Percentiles rank a stretch among this genome's conserved stretches.
Evolutionary conservation across 35 echinoderm and acorn worm species (phyloP).

Genomic region (Ophioderma brevispina): DNA sequence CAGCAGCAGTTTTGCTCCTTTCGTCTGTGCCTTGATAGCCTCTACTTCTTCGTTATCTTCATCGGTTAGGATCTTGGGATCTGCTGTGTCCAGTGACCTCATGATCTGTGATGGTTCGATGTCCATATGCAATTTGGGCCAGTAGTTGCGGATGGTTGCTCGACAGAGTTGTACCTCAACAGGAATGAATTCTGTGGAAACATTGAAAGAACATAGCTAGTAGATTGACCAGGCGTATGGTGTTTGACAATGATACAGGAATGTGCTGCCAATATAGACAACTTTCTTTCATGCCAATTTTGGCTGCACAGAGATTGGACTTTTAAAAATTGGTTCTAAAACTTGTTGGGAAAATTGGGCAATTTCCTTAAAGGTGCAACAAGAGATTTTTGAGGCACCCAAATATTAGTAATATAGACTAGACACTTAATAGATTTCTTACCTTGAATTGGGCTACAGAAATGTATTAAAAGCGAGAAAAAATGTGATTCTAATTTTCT

Average conservation of each 20-base stretch:
- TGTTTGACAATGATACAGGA: too few species aligned
- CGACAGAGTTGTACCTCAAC: neutral
- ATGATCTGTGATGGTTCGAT: neutral
- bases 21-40: neutral
- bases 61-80: neutral
- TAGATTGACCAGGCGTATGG: too few species aligned
- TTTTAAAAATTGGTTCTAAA: neutral
- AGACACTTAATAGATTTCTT: too few species aligned
- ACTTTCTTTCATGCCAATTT: neutral
- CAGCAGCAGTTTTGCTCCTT: neutral
- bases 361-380: neutral
- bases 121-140: neutral
- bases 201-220: neutral
- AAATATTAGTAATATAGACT: too few species aligned
- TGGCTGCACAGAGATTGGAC: neutral
- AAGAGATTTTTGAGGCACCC: too few species aligned
- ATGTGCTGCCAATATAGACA: too few species aligned
- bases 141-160: neutral
- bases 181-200: neutral
- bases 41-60: neutral
- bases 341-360: neutral
- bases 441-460: too few species aligned
- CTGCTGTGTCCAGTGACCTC: neutral
- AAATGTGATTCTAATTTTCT: too few species aligned
- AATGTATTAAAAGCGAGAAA: too few species aligned